Base-by-base conservation (phyloP, 2,113 vertebrate genomes). In the Gambusia holbrooki region DNA sequence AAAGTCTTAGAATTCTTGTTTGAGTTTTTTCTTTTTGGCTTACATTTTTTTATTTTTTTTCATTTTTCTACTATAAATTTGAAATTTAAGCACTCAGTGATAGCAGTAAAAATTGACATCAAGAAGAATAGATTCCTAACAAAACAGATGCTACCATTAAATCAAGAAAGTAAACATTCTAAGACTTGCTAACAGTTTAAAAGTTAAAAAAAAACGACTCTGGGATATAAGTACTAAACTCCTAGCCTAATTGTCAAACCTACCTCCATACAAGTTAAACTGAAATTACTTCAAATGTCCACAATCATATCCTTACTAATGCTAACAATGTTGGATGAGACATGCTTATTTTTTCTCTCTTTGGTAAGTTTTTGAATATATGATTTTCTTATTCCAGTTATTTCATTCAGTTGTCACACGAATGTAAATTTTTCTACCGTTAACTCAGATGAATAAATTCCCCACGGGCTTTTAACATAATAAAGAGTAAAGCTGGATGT, bases 381-480 rank as follows among this genome's bases (percentile, higher is more conserved):
- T 8, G 45, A 54, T 33, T 51, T 29, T 1, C 29, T 25, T 35
- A 13, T n/a, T 66, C 10, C 58, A 28, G 40, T 54, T 58, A 19
- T 30, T 62, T 76, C 9, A 14, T 62, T 30, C 8, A 68, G 58
- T 29, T 45, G 9, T 51, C 73, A 61, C 48, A 40, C 40, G 62
- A 71, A 76, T 74, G 70, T 77, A 68, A 54, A 15, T 28, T 32
- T 62, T 73, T 68, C n/a, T 48, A 45, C 19, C 42, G 35, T 66
- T 65, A 35, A 37, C 33, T n/a, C 25, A 35, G 64, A 40, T 27
- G 35, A 66, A 45, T 25, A 61, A 0, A 62, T 4, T 62, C 42
- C 58, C 58, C 66, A 62, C 54, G 2, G 4, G 45, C 45, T 45
- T 54, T 65, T 69, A 64, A 58, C 35, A 66, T 25, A 66, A 66